Base-by-base conservation (phyloP, 2,797 vertebrate genomes). In the Oceanodroma leucorhoa region DNA sequence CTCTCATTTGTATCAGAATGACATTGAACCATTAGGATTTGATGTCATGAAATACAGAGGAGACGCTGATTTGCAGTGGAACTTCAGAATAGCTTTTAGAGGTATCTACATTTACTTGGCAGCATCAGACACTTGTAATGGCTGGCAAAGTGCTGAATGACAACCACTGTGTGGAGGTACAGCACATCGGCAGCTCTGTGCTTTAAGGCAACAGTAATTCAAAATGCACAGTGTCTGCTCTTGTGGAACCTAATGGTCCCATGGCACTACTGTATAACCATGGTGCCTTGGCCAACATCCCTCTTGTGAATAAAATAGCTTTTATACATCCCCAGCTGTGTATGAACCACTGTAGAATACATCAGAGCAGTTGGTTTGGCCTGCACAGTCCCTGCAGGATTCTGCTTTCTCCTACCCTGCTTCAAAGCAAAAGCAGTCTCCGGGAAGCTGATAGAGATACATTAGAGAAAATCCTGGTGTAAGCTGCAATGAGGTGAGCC, bases 401-500 rank as follows among this genome's bases (percentile, higher is more conserved):
- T 96, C 46, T 84, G 7, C 57, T 89, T 94, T 40, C 61, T 87
- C 75, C 53, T 93, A 32, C 21, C 7, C 20, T 66, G 21, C 51
- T 90, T 95, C 88, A 93, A 87, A 92, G 89, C 36, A 95, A 89
- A 90, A 75, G 4, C 38, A 89, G 50, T 67, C 69, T 89, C 70
- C 65, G 62, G 50, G 73, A 93, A 92, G 41, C 8, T 9, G 11
- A 38, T 2, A 62, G 48, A 57, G 43, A 32, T 29, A 73, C 24
- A 27, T 50, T 24, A 64, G 40, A 82, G 69, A 83, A 90, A 89
- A 94, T 55, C 19, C 26, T n/a, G 21, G 21, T 22, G 2, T n/a
- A 70, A 12, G 1, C 41, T 61, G 50, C 36, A 92, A 22, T 1
- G 13, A 79, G 81, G 57, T 87, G 50, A 88, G 19, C 30, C 46